A percentile compares a stretch with the other conserved stretches of the same genome.
Conservation (phyloP, 2,888 invertebrate species). For the Zygogramma bicolorata region DNA sequence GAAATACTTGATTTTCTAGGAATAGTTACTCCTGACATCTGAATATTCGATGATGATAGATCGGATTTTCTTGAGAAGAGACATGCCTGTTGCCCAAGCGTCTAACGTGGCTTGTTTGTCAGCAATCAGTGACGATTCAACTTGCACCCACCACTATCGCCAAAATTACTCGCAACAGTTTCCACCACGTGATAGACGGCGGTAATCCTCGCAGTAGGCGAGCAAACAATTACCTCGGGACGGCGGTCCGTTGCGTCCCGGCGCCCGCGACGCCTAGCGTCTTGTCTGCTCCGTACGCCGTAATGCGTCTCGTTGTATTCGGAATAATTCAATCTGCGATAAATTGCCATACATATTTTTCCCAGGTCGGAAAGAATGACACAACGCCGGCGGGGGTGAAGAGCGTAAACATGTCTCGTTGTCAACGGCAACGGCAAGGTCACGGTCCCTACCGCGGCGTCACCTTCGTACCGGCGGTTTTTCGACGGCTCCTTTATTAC, state of each 20-base stretch:
- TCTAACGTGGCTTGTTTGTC: no score
- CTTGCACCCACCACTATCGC: not conserved
- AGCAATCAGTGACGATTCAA: not conserved
- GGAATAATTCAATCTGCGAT: constrained; percentile 41
- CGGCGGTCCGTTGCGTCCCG: constrained; percentile 9
- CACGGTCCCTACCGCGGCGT: constrained; percentile 52
- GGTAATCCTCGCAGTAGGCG: not conserved
- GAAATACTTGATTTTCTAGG: no score
- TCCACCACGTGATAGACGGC: not conserved
- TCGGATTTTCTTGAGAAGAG: no score
- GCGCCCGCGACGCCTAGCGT: constrained; percentile 10
- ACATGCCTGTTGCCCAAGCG: no score
- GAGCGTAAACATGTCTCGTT: constrained; percentile 61
- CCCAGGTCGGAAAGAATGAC: constrained; percentile 46
- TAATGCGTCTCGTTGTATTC: constrained; percentile 17
- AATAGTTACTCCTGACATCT: no score
- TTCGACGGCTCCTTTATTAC: constrained; percentile 58
- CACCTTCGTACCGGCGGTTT: constrained; percentile 49
- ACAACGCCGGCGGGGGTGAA: constrained; percentile 20
- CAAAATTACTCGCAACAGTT: not conserved
- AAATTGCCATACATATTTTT: constrained; percentile 49
- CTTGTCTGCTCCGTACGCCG: not conserved
- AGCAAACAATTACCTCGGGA: constrained; percentile 22
- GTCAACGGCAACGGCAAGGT: constrained; percentile 65
- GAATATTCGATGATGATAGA: no score